Evolutionary conservation across 2,113 vertebrate genomes (phyloP), one percentile per base, ranked within the genome.

Genomic region (Carassius gibelio): DNA sequence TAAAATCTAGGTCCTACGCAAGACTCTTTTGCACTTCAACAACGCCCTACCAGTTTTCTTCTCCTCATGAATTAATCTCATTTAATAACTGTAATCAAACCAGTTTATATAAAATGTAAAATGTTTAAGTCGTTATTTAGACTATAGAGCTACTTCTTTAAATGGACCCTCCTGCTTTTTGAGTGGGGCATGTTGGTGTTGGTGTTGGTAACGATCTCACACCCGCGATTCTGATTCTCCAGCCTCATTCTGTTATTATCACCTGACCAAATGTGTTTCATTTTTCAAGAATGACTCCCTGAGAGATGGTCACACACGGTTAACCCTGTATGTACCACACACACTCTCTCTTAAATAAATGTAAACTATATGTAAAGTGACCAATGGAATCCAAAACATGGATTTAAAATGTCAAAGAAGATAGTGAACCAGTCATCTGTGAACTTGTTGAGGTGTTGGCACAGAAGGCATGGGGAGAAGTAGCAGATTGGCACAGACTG

Each of bases 221-320:
- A 90, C 83, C 93, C 90, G 91, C 91, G 91, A 93, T 93, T 95
- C 91, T 94, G 93, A 92, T 89, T 93, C 93, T 93, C 89, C 81
- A 93, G 91, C 94, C 91, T 94, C 94, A 95, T 95, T 94, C 95
- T 95, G 96, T 98, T 96, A 99, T 99, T 99, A 98, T 98, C 97
- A 97, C 97, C 96, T 96, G 92, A 94, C 95, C 95, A 97, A 95
- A 98, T 97, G 97, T 98, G 97, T 98, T 98, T 99, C 97, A 98
- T 99, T 98, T 92, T 91, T 92, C 90, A 93, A 96, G 92, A 97
- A 97, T 97, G 97, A 98, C 96, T 96, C 96, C 96, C 97, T 97
- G 95, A 96, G 96, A 95, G 95, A 95, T 97, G 96, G 97, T 95
- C 96, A 95, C 69, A 69, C 52, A 72, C 30, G 10, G 62, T 81